Evolutionary conservation across 2,797 vertebrate species (phyloP).

Genomic region (Margarornis squamiger): DNA sequence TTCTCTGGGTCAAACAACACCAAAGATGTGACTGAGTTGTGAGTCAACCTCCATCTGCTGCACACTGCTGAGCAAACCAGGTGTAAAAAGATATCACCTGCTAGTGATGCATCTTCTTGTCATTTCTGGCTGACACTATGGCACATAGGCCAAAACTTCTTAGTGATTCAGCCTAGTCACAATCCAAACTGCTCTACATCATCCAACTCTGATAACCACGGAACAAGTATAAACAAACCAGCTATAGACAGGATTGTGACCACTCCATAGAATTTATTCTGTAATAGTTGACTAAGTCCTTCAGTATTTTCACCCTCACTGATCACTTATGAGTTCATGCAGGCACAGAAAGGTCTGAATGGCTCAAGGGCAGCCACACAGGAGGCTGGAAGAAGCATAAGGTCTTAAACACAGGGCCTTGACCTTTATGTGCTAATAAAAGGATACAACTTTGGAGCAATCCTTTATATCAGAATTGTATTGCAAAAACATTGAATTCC

Average conservation of each 20-base stretch:
- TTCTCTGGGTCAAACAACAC: background rate
- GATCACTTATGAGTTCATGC: background rate
- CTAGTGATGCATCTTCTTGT: background rate
- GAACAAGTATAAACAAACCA: background rate
- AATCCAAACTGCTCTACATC: background rate
- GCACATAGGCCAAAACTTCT: background rate
- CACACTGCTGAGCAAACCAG: background rate
- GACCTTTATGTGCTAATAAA: background rate
- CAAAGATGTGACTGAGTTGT: fast-evolving
- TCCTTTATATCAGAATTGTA: background rate
- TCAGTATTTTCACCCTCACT: background rate
- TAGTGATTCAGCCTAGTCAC: background rate
- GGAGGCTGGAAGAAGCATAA: fast-evolving
- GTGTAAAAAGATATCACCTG: background rate
- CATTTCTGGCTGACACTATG: background rate
- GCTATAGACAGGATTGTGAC: background rate
- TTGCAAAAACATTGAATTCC: background rate
- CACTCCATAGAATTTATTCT: background rate
- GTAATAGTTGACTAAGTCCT: background rate
- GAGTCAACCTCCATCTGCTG: fast-evolving
- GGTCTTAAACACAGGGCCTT: background rate
- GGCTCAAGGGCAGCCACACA: background rate
- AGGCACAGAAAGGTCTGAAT: background rate
- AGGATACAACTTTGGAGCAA: background rate
- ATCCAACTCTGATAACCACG: background rate